These are phyloP conservation scores for Gnatocerus cornutus DNA, from an alignment of 2,888 invertebrate species.

Conservation along the genomic window DNA sequence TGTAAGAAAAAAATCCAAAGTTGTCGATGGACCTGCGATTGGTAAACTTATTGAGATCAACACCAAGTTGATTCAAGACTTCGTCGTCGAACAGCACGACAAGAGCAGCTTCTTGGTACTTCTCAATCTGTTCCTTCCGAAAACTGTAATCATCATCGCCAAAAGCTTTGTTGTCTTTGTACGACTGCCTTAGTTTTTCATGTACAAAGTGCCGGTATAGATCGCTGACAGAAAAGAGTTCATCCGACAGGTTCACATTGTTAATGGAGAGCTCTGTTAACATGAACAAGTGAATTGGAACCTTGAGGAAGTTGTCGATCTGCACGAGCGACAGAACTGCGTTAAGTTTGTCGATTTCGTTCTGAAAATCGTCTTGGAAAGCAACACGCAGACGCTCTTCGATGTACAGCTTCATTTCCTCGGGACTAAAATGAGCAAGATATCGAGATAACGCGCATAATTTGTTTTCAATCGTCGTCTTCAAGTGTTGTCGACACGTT, in stretches of 20 bases:
- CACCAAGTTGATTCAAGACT: background rate
- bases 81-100: background rate
- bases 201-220: background rate
- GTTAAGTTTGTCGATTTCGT: background rate
- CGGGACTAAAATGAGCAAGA: background rate
- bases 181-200: background rate
- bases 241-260: background rate
- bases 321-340: background rate
- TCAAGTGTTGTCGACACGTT: too few relatives aligned
- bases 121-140: background rate
- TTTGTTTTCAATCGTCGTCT: background rate
- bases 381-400: background rate
- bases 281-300: background rate
- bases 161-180: background rate
- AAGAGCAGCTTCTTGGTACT: background rate
- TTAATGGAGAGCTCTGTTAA: background rate
- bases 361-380: background rate
- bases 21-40: too few relatives aligned
- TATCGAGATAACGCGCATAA: background rate
- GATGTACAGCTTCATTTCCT: background rate
- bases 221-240: background rate
- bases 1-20: background rate
- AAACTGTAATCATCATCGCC: background rate
- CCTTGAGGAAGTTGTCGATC: background rate
- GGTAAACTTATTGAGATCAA: background rate